Conservation (phyloP, 2,797 vertebrate species). For the Lepidocolaptes lacrymiger region DNA sequence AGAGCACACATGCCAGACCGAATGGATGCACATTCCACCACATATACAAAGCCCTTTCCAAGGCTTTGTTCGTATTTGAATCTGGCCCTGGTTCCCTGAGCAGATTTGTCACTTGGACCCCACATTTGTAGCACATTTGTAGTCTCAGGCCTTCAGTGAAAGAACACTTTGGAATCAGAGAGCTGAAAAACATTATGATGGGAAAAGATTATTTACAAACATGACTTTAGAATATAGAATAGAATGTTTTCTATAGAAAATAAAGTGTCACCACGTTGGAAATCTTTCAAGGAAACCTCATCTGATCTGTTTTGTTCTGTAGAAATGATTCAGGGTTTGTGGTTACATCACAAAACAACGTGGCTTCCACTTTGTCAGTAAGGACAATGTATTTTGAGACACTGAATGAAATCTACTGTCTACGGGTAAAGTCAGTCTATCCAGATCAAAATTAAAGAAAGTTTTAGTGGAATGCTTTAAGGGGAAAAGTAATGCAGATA, state of each 20-base stretch:
- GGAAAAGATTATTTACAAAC: neutral
- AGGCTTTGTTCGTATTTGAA: neutral
- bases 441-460: neutral
- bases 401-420: neutral
- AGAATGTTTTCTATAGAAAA: neutral
- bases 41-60: neutral
- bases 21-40: neutral
- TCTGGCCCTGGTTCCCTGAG: neutral
- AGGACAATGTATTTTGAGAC: neutral
- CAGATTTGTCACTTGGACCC: neutral
- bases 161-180: neutral
- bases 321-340: neutral
- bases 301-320: neutral
- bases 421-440: neutral
- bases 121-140: neutral
- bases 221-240: neutral
- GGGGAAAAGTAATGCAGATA: neutral
- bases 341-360: neutral
- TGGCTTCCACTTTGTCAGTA: neutral
- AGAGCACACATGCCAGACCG: neutral
- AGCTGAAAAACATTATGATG: neutral
- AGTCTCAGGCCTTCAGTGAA: neutral
- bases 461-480: neutral
- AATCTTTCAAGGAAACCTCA: neutral
- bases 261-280: neutral